A percentile compares a stretch with the other conserved stretches of the same genome.
Conservation (phyloP, 1,140 invertebrate species). For the Micrasema minimum region DNA sequence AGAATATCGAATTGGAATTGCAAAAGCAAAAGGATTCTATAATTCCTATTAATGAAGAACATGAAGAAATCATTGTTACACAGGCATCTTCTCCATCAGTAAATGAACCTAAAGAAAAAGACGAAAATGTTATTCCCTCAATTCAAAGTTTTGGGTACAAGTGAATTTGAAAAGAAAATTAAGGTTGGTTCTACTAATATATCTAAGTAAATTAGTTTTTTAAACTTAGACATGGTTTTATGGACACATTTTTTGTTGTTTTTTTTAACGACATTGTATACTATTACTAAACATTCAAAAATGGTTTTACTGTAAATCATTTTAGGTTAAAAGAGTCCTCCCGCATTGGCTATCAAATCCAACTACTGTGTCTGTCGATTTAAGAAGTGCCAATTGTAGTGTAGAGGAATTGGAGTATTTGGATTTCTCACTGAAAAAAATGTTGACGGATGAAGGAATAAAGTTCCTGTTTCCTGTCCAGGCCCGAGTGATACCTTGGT, state of each 20-base stretch:
- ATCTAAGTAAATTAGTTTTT: no score
- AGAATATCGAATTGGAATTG: neutral
- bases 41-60: neutral
- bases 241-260: no score
- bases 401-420: constrained; percentile 72
- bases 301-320: neutral
- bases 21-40: constrained; percentile 2
- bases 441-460: constrained; percentile 79
- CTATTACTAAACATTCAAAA: no score
- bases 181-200: constrained; percentile 54
- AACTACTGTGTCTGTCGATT: constrained; percentile 76
- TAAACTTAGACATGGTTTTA: no score
- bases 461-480: constrained; percentile 90
- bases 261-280: no score
- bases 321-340: constrained; percentile 75
- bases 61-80: constrained; percentile 5
- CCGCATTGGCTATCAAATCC: constrained; percentile 90
- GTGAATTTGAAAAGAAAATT: constrained; percentile 64
- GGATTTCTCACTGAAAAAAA: constrained; percentile 71
- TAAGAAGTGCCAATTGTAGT: constrained; percentile 70
- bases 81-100: neutral
- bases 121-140: constrained; percentile 49
- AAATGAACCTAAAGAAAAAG: neutral
- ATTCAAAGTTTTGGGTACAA: constrained; percentile 67
- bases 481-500: constrained; percentile 82